Evolutionary conservation across 2,888 invertebrate genomes (phyloP).

Genomic region (Leptopilina drosophilae): DNA sequence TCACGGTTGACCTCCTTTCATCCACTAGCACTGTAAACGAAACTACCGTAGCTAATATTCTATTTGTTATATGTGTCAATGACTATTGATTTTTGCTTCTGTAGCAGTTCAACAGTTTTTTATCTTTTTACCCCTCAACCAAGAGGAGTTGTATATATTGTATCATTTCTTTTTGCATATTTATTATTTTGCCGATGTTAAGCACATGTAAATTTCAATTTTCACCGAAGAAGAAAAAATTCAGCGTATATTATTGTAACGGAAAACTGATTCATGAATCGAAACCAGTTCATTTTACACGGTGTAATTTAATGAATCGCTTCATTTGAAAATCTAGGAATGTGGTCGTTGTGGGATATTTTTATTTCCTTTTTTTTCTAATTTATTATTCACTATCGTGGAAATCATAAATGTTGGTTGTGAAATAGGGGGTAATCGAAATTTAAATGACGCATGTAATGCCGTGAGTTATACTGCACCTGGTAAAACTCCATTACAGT

Average conservation of each 20-base stretch:
- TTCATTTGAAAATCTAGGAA: conserved; percentile 27
- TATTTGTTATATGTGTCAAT: conserved; percentile 22
- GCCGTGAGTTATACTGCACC: conserved; percentile 1
- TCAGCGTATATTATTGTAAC: neutral
- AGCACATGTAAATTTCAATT: neutral
- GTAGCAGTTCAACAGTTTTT: conserved; percentile 10
- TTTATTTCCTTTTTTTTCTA: neutral
- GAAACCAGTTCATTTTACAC: conserved; percentile 25
- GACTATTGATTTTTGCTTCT: conserved; percentile 17
- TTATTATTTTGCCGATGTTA: neutral
- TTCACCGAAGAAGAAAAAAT: neutral
- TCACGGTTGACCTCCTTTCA: conserved; percentile 31
- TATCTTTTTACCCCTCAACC: no score
- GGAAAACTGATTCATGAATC: conserved; percentile 28
- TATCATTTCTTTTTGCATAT: no score
- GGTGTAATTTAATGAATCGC: conserved; percentile 31
- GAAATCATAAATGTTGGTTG: conserved; percentile 8
- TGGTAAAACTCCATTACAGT: conserved; percentile 27
- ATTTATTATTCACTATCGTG: conserved; percentile 7
- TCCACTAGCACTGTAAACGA: neutral
- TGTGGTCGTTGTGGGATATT: neutral
- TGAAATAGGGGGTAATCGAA: conserved; percentile 14
- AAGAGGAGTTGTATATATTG: no score
- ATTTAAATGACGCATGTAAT: conserved; percentile 26
- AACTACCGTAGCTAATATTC: neutral